phyloP scores from a whole-genome alignment of 2,888 invertebrate genomes.

The Lathronympha strigana region DNA sequence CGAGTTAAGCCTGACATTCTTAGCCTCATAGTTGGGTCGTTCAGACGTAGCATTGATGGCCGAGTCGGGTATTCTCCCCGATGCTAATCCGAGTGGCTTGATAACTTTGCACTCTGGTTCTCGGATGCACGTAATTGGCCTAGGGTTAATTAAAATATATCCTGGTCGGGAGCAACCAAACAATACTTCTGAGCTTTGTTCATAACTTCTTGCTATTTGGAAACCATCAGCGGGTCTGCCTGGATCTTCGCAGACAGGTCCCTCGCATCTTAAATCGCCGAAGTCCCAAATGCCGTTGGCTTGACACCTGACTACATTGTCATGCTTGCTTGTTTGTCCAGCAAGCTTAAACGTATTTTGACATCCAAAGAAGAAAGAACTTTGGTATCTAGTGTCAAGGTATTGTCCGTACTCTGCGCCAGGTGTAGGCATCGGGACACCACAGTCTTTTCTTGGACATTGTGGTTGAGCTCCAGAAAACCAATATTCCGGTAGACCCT shows the following conservation, averaged over 20 bases:
- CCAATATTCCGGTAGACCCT: constrained; percentile 96
- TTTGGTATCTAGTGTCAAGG: constrained; percentile 94
- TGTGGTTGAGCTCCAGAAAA: constrained; percentile 93
- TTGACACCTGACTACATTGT: constrained; percentile 96
- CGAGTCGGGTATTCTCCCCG: constrained; percentile 96
- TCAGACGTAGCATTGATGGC: constrained; percentile 98
- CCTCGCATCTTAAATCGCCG: constrained; percentile 97
- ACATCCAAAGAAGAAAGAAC: constrained; percentile 97
- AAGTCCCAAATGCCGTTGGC: constrained; percentile 98
- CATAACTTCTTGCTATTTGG: constrained; percentile 93
- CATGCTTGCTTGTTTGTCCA: constrained; percentile 95
- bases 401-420: constrained; percentile 97
- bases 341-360: constrained; percentile 97
- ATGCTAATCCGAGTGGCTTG: constrained; percentile 94
- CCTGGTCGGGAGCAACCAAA: constrained; percentile 96
- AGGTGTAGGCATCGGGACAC: constrained; percentile 94
- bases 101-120: constrained; percentile 98
- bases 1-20: constrained; percentile 94
- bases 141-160: constrained; percentile 95
- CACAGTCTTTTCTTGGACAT: constrained; percentile 95
- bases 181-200: constrained; percentile 94
- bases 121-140: constrained; percentile 94
- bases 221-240: constrained; percentile 96
- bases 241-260: constrained; percentile 98
- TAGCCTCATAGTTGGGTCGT: constrained; percentile 95